These are phyloP conservation scores for Copsychus sechellarum DNA, from an alignment of 2,113 vertebrate species.

Conservation along the genomic window DNA sequence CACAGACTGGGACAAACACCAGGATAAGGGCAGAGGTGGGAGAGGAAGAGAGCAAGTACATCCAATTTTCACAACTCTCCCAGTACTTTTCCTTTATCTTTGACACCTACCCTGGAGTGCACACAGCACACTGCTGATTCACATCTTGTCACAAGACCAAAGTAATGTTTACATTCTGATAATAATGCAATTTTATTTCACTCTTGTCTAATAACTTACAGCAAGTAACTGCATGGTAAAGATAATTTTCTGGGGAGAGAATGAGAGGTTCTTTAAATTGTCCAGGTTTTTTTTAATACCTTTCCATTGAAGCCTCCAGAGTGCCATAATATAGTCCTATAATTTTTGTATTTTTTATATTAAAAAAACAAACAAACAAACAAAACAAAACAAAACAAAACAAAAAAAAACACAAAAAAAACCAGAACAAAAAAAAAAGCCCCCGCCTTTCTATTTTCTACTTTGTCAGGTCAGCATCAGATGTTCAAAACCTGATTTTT, in stretches of 20 bases:
- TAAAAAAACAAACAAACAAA: not conserved
- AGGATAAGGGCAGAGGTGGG: not conserved
- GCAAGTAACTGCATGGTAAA: not conserved
- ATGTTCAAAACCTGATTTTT: not conserved
- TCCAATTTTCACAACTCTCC: not conserved
- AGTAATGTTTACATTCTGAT: not conserved
- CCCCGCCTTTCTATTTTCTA: not conserved
- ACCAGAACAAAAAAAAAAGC: not conserved
- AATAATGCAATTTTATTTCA: not conserved
- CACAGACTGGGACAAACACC: rapidly evolving
- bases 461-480: not conserved
- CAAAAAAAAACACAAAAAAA: not conserved
- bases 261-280: not conserved
- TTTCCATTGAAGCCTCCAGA: not conserved
- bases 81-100: not conserved
- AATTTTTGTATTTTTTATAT: not conserved
- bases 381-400: too few species aligned
- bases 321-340: not conserved
- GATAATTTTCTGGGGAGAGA: not conserved
- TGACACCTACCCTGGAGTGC: not conserved
- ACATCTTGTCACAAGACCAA: not conserved
- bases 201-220: not conserved
- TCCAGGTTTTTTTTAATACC: not conserved
- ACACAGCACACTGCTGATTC: not conserved
- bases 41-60: not conserved